These are phyloP conservation scores for Pelochelys cantorii DNA, from an alignment of 2,797 vertebrate species.

Conservation along the genomic window DNA sequence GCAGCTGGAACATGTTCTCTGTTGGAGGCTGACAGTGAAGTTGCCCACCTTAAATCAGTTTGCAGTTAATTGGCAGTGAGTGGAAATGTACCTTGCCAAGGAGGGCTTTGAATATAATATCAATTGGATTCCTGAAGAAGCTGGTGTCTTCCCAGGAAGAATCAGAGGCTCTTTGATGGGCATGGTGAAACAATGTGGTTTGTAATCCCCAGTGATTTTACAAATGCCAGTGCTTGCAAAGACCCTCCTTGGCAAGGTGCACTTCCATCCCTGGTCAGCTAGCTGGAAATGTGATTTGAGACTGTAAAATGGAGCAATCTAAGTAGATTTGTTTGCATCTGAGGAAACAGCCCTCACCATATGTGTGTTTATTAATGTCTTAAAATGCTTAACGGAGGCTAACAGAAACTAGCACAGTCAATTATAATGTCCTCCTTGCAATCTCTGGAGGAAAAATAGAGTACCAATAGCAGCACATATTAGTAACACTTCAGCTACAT, in stretches of 20 bases:
- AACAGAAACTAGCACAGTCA: not conserved
- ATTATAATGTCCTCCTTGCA: not conserved
- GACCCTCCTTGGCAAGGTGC: slow-evolving; percentile 31
- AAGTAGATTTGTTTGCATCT: not conserved
- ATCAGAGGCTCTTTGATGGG: slow-evolving; percentile 5
- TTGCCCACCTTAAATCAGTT: slow-evolving; percentile 60
- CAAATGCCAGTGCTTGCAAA: not conserved
- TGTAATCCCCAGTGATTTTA: slow-evolving; percentile 33
- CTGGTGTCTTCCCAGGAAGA: not conserved
- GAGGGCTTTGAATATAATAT: slow-evolving; percentile 61
- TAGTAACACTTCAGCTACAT: no score
- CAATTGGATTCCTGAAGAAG: slow-evolving; percentile 41
- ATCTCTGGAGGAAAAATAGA: not conserved
- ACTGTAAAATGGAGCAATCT: not conserved
- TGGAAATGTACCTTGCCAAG: slow-evolving; percentile 63
- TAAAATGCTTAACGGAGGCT: not conserved
- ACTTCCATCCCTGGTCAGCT: slow-evolving; percentile 17
- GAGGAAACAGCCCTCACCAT: not conserved
- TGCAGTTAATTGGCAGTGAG: slow-evolving; percentile 71
- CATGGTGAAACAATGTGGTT: slow-evolving; percentile 50
- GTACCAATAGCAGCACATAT: rapidly evolving
- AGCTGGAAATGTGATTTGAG: not conserved
- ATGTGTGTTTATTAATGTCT: not conserved
- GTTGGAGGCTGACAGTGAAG: not conserved
- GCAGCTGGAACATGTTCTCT: not conserved